Evolutionary conservation across 2,888 invertebrate genomes (phyloP), one percentile per base, ranked within the genome.

Genomic region (Empis livida): DNA sequence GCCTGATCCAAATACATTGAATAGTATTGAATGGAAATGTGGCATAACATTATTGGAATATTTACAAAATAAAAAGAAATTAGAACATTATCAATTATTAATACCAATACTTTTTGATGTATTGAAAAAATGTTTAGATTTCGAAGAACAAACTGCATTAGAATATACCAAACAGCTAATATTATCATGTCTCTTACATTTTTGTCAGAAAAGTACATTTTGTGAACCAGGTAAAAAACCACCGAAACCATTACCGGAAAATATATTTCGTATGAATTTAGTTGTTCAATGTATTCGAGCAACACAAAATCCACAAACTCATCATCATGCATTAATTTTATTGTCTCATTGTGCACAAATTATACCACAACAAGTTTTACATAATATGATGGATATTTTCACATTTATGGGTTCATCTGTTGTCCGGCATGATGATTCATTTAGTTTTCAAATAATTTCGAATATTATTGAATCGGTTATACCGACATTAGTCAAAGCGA

Each of bases 331-430:
- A 0, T 71, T 97, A 46, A 73, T 92, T 30, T 73, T 96, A 1
- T 72, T 97, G 2, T 80, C 88, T 0, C 78, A 84, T 48, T 82
- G 85, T 13, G 89, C 92, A 0, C 74, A 75, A 27, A 74, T 89
- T 59, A 74, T 86, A 48, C 92, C 92, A 0, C 79, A 83, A 50
- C 82, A 85, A 69, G 90, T 97, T 1, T 71, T 96, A 14, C 86
- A 91, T 61, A 91, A 95, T 59, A 86, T 95, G 5, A 94, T 97
- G 82, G 84, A 92, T 17, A 89, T 99, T 56, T 99, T 99, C 64
- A 95, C 96, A 0, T 99, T 97, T 61, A 93, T 99, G 82, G 97
- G 97, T 1, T 87, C 87, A 0, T 90, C 90, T 0, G 82, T 97
- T 10, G 73, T 96, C 2, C 77, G 94, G 10, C 91, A 93, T 57